Evolutionary conservation across 2,797 vertebrate genomes (phyloP).

Genomic region (Eupleurogrammus muticus): DNA sequence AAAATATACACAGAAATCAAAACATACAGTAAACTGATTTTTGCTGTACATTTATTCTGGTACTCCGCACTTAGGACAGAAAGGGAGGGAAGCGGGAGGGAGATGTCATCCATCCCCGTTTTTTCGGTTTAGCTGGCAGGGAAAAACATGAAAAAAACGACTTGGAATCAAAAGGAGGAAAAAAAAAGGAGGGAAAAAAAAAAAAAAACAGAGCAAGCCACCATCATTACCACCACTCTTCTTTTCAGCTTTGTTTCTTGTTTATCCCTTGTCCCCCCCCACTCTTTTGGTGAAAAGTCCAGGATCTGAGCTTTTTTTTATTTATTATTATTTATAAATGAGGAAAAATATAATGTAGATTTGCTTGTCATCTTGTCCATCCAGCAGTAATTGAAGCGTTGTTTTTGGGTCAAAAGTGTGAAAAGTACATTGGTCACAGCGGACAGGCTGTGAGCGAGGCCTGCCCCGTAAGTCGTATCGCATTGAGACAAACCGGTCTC

Average conservation of each 20-base stretch:
- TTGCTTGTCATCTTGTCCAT: conserved; percentile 84
- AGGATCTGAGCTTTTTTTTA: conserved; percentile 65
- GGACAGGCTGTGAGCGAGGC: conserved; percentile 85
- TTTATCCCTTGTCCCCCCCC: conserved; percentile 54
- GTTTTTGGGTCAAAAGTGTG: conserved; percentile 86
- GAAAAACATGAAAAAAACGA: conserved; percentile 53
- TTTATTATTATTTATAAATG: conserved; percentile 68
- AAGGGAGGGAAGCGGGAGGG: conserved; percentile 57
- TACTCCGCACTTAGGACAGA: conserved; percentile 65
- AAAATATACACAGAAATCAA: conserved; percentile 78
- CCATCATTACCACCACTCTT: conserved; percentile 63
- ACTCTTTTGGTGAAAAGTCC: conserved; percentile 75
- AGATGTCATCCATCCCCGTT: conserved; percentile 81
- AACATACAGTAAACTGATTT: conserved; percentile 86
- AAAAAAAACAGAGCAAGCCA: conserved; percentile 52
- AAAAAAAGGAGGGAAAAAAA: conserved; percentile 57
- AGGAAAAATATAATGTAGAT: conserved; percentile 80
- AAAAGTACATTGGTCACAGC: conserved; percentile 89
- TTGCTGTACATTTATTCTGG: conserved; percentile 91
- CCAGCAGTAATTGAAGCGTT: conserved; percentile 79
- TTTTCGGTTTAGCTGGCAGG: conserved; percentile 85
- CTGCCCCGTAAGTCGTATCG: conserved; percentile 74
- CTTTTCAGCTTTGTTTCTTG: conserved; percentile 67
- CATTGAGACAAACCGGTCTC: conserved; percentile 74
- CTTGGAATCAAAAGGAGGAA: conserved; percentile 61